Conservation (phyloP, 2,113 vertebrate species). For the Chloroceryle aenea region DNA sequence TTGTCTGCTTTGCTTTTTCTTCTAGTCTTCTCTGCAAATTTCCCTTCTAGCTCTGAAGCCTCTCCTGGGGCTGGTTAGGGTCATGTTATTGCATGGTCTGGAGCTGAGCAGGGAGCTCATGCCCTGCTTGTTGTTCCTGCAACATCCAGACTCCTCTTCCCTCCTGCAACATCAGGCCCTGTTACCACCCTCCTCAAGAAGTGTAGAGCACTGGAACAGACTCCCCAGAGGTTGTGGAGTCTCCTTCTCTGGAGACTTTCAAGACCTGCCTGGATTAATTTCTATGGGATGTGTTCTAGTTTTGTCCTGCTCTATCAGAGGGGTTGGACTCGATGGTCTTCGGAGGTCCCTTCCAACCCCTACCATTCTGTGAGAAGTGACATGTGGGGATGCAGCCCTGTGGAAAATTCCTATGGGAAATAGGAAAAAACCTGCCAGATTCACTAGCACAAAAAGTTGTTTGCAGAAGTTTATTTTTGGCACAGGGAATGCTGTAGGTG, state of each 20-base stretch:
- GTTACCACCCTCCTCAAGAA: background rate
- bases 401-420: slow-evolving; percentile 37
- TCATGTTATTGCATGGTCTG: background rate
- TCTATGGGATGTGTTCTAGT: too few relatives aligned
- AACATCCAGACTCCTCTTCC: background rate
- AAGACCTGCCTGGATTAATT: too few relatives aligned
- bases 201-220: background rate
- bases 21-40: background rate
- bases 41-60: background rate
- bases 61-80: background rate
- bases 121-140: background rate
- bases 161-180: background rate
- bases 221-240: too few relatives aligned
- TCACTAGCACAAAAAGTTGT: background rate
- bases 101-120: background rate
- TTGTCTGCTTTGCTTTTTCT: background rate
- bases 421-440: slow-evolving; percentile 21
- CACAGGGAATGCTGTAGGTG: background rate
- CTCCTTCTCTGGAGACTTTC: too few relatives aligned
- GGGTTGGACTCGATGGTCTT: too few relatives aligned
- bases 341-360: too few relatives aligned
- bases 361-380: background rate
- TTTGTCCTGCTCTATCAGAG: too few relatives aligned
- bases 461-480: background rate
- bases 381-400: background rate